Base-by-base conservation (phyloP, 2,113 vertebrate genomes). In the Axis porcinus region DNA sequence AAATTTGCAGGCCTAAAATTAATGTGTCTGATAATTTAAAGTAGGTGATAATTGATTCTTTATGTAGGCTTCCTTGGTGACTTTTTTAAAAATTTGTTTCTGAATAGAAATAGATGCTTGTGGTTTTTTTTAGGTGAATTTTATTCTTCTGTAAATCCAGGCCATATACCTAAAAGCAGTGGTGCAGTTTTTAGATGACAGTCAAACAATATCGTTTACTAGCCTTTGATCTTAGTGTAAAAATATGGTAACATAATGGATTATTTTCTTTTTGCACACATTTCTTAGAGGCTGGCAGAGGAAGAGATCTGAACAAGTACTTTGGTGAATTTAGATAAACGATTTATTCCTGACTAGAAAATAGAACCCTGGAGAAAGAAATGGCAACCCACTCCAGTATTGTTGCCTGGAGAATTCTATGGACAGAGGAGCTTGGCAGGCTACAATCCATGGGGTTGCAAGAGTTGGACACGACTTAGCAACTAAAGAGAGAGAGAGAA, bases 21-120 rank as follows among this genome's bases (percentile, higher is more conserved):
- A 86, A 87, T 28, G 78, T 79, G 70, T 67, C 81, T 97, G 79
- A 40, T 82, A 30, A 47, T 74, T 86, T 90, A 62, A 74, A 94
- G 45, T 47, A 83, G 79, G 85, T 87, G 85, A 91, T 94, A 90
- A 95, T 96, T 95, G 95, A 84, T 58, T 86, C 43, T 45, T 64
- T 45, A 1, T 60, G 76, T 27, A 47, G 4, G 6, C 40, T 10
- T 97, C 36, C 30, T 97, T 45, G 25, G 10, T 76, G 58, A 67
- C 30, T 67, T 96, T 45, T 81, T 60, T 3, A 25, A 82, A 92
- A 95, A 64, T 19, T 95, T 40, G 33, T 30, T 97, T 97, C 64
- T 91, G 30, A 92, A 36, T 79, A 45, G 14, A 7, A 87, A 55
- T 60, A 40, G 33, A 9, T 52, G 47, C 64, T 45, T 10, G 1